These are phyloP conservation scores for Camponotus floridanus DNA, from an alignment of 1,140 invertebrate genomes.

Conservation along the genomic window DNA sequence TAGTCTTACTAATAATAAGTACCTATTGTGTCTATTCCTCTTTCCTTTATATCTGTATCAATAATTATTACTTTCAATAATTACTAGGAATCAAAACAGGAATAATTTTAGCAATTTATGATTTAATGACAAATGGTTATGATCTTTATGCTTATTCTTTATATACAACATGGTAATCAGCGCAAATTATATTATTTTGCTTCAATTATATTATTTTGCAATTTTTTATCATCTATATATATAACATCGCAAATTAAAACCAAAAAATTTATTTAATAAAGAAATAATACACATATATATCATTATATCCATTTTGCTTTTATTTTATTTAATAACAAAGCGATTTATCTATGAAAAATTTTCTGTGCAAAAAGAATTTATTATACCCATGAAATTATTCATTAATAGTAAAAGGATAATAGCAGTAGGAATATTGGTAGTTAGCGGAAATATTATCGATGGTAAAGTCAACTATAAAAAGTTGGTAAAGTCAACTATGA, in stretches of 20 bases:
- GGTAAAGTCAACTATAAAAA: too few relatives aligned
- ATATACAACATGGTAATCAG: not conserved
- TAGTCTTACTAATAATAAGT: conserved; percentile 2
- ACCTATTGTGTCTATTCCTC: too few relatives aligned
- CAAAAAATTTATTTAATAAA: not conserved
- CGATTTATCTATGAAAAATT: not conserved
- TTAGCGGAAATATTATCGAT: too few relatives aligned
- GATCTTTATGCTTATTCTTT: not conserved
- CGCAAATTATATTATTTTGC: not conserved
- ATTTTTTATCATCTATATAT: not conserved
- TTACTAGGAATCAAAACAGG: not conserved
- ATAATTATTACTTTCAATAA: not conserved
- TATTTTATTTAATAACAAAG: not conserved
- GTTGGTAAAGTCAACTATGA: too few relatives aligned
- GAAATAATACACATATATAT: not conserved
- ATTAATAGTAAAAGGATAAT: too few relatives aligned
- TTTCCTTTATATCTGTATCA: conserved; percentile 1
- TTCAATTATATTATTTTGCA: not conserved
- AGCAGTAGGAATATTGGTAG: too few relatives aligned
- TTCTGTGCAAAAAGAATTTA: conserved; percentile 1
- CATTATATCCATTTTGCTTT: not conserved
- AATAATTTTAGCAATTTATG: not conserved
- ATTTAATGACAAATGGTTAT: not conserved
- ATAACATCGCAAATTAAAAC: not conserved
- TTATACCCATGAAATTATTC: not conserved